Evolutionary conservation across 37 sponge, comb jelly and placozoan genomes (phyloP).

Genomic region (Ephydatia muelleri): DNA sequence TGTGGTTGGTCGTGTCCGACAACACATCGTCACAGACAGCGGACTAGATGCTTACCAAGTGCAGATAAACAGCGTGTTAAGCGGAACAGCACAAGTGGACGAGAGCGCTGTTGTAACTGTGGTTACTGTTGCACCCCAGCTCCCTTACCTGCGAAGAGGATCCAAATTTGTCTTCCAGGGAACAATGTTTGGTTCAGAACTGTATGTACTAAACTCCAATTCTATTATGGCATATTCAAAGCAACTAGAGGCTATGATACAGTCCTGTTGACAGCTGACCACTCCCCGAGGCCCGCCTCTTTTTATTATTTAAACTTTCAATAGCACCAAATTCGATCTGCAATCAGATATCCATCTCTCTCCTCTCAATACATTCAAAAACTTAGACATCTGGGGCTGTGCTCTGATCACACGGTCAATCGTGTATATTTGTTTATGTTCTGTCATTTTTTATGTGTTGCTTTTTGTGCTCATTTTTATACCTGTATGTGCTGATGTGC

Average conservation of each 20-base stretch:
- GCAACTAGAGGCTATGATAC: not conserved
- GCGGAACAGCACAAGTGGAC: not conserved
- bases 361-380: not conserved
- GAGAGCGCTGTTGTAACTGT: not conserved
- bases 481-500: not conserved
- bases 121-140: not conserved
- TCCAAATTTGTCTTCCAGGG: slow-evolving; percentile 26
- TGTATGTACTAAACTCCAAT: not conserved
- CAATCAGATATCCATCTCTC: not conserved
- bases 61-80: slow-evolving; percentile 2
- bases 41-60: not conserved
- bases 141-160: not conserved
- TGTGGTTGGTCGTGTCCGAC: slow-evolving; percentile 17
- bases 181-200: not conserved
- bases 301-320: not conserved
- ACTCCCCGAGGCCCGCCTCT: not conserved
- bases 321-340: not conserved
- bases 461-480: not conserved
- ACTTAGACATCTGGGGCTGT: not conserved
- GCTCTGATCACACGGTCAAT: not conserved
- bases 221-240: slow-evolving; percentile 14
- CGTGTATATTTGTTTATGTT: not conserved
- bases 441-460: not conserved
- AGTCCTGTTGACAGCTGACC: not conserved
- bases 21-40: not conserved